These are phyloP conservation scores for Carollia perspicillata DNA, from an alignment of 2,113 vertebrate species.

Conservation along the genomic window DNA sequence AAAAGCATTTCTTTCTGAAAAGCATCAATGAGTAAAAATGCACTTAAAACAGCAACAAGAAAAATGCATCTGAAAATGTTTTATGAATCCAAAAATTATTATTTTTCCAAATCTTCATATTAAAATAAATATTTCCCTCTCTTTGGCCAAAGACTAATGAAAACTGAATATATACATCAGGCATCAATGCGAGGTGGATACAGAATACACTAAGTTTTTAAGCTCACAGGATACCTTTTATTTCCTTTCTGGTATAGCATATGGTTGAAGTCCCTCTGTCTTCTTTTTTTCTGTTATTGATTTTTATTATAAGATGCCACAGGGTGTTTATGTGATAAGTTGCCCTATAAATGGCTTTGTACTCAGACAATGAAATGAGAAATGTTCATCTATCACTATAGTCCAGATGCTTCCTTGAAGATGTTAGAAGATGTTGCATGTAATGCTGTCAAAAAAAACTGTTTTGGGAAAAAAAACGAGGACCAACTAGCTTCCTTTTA, in stretches of 20 bases:
- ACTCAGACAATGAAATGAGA: slow-evolving; percentile 61
- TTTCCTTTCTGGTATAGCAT: neutral
- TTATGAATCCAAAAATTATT: neutral
- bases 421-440: slow-evolving; percentile 6
- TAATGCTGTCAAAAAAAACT: slow-evolving; percentile 57
- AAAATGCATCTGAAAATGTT: neutral
- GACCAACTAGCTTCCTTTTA: neutral
- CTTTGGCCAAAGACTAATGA: neutral
- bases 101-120: neutral
- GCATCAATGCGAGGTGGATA: neutral
- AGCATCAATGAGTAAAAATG: neutral
- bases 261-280: slow-evolving; percentile 45
- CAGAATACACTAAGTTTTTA: slow-evolving; percentile 1
- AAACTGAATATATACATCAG: neutral
- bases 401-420: slow-evolving; percentile 50
- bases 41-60: neutral
- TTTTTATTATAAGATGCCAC: slow-evolving; percentile 61
- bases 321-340: slow-evolving; percentile 66
- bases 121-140: neutral
- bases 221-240: neutral
- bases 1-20: neutral
- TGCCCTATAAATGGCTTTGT: slow-evolving; percentile 59
- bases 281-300: slow-evolving; percentile 62
- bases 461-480: neutral
- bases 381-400: slow-evolving; percentile 37